A percentile compares a stretch with the other conserved stretches of the same genome.
Conservation (phyloP, 2,113 vertebrate species). For the Lagopus muta region DNA sequence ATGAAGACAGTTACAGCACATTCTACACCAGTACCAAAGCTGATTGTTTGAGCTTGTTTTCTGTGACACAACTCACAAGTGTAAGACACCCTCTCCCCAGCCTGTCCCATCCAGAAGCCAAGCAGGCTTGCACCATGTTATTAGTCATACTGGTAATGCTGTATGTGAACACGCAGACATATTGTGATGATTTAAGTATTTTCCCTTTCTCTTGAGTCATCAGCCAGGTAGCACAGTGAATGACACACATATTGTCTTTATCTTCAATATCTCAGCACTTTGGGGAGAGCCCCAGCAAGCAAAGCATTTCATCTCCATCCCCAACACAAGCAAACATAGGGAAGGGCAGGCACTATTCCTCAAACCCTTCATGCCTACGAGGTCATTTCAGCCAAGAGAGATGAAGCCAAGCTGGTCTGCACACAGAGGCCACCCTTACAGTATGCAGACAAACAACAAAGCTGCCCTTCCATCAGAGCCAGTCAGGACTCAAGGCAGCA, state of each 20-base stretch:
- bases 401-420: neutral
- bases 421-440: neutral
- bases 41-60: neutral
- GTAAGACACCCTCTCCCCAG: neutral
- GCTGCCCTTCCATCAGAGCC: neutral
- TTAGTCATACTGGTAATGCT: neutral
- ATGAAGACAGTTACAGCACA: neutral
- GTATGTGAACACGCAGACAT: neutral
- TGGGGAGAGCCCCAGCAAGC: neutral
- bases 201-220: neutral
- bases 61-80: neutral
- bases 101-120: accelerated
- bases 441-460: neutral
- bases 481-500: neutral
- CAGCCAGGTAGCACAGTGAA: neutral
- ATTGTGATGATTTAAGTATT: accelerated
- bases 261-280: neutral
- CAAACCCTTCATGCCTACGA: neutral
- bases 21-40: neutral
- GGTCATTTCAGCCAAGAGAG: neutral
- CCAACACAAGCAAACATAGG: neutral
- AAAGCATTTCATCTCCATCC: neutral
- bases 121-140: accelerated
- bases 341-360: accelerated
- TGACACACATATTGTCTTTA: accelerated